Evolutionary conservation across 2,888 invertebrate species (phyloP).

Genomic region (Anorthoa munda): DNA sequence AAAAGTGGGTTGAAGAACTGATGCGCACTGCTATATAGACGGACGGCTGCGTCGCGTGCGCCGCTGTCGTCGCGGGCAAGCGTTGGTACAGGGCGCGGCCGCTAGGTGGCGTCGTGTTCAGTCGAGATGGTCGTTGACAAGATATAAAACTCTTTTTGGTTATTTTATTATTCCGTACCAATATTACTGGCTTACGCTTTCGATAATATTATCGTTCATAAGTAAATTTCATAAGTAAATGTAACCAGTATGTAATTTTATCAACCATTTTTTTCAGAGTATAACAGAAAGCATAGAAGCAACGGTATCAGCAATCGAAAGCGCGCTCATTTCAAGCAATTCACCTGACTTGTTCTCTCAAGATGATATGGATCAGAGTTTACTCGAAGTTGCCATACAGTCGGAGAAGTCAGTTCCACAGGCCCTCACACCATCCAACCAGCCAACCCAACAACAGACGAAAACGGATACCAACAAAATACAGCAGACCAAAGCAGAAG

Average conservation of each 20-base stretch:
- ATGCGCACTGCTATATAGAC: too few relatives aligned
- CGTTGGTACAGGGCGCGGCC: too few relatives aligned
- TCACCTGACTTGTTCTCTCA: conserved; percentile 83
- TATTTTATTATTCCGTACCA: too few relatives aligned
- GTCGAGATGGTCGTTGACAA: too few relatives aligned
- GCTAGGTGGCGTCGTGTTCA: too few relatives aligned
- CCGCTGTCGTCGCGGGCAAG: too few relatives aligned
- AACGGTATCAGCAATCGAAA: conserved; percentile 40
- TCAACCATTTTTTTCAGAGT: conserved; percentile 70
- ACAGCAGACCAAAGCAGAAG: conserved; percentile 6
- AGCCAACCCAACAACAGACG: background rate
- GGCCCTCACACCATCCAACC: conserved; percentile 41
- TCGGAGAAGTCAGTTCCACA: conserved; percentile 78
- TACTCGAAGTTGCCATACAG: conserved; percentile 72
- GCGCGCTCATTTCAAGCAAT: conserved; percentile 44
- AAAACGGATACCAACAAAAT: conserved; percentile 3
- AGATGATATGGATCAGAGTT: conserved; percentile 72
- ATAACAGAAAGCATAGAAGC: conserved; percentile 57
- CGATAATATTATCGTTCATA: background rate
- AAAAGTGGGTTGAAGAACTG: too few relatives aligned
- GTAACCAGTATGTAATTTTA: background rate
- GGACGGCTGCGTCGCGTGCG: too few relatives aligned
- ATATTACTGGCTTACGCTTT: too few relatives aligned
- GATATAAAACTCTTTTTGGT: too few relatives aligned
- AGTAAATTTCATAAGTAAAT: background rate